phyloP scores from a whole-genome alignment of 2,113 vertebrate genomes.

The Ageneiosus marmoratus region DNA sequence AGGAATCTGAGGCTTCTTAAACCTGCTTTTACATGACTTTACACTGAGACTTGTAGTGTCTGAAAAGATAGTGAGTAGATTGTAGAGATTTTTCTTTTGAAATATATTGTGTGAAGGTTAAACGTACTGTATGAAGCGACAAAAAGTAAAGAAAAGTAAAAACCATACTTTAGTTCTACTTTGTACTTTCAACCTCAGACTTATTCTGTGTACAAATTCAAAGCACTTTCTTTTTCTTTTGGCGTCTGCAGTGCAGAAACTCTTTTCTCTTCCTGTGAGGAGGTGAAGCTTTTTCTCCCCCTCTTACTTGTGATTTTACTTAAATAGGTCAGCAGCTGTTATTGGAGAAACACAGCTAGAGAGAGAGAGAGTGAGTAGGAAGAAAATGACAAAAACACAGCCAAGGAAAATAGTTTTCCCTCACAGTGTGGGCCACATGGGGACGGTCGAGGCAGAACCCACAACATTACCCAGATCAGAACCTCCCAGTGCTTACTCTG shows the following conservation, averaged over 20 bases:
- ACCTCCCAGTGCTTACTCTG: conserved; percentile 16
- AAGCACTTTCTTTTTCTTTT: background rate
- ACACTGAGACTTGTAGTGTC: background rate
- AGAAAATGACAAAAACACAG: conserved; percentile 56
- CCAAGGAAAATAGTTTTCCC: conserved; percentile 70
- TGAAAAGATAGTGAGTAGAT: background rate
- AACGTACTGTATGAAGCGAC: background rate
- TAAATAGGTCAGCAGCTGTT: conserved; percentile 79
- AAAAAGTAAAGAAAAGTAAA: background rate
- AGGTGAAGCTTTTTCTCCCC: conserved; percentile 59
- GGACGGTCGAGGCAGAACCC: background rate
- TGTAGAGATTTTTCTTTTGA: background rate
- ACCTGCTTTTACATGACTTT: background rate
- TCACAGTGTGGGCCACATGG: conserved; percentile 61
- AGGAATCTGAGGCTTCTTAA: no score
- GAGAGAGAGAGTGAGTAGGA: conserved; percentile 39
- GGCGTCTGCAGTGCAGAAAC: background rate
- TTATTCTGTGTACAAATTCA: background rate
- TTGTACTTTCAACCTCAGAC: background rate
- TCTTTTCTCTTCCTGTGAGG: conserved; percentile 60
- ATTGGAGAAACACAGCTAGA: conserved; percentile 40
- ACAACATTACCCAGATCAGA: conserved; percentile 6
- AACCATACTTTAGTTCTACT: background rate
- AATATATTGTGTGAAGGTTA: background rate
- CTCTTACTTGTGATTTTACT: conserved; percentile 62